phyloP scores from a whole-genome alignment of 2,113 vertebrate genomes.

The Grammomys dolichurus region DNA sequence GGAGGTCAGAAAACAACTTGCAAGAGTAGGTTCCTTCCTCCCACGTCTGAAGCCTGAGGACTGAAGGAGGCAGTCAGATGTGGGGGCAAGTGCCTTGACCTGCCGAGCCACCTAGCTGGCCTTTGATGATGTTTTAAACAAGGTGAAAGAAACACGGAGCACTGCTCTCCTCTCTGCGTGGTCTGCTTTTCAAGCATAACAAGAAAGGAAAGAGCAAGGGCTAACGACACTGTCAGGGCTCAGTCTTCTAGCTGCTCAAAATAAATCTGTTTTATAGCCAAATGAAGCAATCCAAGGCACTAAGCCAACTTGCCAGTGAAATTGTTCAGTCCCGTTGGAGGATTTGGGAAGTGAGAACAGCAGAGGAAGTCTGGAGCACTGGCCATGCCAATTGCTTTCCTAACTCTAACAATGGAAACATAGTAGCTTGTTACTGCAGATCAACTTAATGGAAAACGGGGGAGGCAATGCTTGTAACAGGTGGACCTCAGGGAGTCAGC shows the following conservation, averaged over 20 bases:
- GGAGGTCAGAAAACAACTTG: background rate
- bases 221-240: background rate
- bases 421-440: conserved; percentile 30
- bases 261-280: conserved; percentile 55
- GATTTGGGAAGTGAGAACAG: background rate
- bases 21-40: background rate
- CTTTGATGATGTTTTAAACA: background rate
- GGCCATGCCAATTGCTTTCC: conserved; percentile 15
- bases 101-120: background rate
- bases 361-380: background rate
- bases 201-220: conserved; percentile 10
- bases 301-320: conserved; percentile 42
- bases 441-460: background rate
- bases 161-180: conserved; percentile 7
- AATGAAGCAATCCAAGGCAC: conserved; percentile 54
- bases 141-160: background rate
- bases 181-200: conserved; percentile 31
- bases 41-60: no score
- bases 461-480: background rate
- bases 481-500: background rate
- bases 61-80: background rate
- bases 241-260: conserved; percentile 45
- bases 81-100: background rate
- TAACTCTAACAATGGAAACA: conserved; percentile 38
- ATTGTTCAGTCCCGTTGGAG: background rate